A percentile compares a stretch with the other conserved stretches of the same genome.
Evolutionary conservation across 2,113 vertebrate species (phyloP).

Genomic region (Petroica traversi): DNA sequence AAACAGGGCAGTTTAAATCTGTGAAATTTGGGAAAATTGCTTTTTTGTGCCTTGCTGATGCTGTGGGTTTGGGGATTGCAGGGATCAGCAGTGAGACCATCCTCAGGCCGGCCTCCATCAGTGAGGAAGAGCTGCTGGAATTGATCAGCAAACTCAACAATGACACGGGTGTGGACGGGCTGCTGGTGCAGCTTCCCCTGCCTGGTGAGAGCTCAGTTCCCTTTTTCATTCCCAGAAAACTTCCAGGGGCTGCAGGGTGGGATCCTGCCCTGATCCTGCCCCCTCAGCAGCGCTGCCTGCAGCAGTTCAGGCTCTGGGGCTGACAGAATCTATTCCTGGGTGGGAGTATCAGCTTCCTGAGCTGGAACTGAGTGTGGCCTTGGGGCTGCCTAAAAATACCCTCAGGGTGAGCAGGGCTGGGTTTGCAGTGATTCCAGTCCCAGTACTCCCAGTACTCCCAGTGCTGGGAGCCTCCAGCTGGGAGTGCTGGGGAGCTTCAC

Average conservation of each 20-base stretch:
- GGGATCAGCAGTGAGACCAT: constrained; percentile 96
- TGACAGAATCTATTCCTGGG: background rate
- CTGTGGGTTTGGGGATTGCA: background rate
- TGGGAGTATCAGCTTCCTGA: background rate
- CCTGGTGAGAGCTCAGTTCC: constrained; percentile 75
- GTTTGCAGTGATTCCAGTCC: background rate
- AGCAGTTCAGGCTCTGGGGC: background rate
- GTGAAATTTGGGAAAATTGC: rapidly evolving
- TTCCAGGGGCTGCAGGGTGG: background rate
- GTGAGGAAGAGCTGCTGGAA: constrained; percentile 89
- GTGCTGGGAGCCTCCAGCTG: background rate
- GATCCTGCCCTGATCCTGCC: background rate
- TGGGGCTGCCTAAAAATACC: background rate
- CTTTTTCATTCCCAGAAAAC: rapidly evolving
- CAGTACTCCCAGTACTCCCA: background rate
- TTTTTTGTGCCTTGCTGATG: rapidly evolving
- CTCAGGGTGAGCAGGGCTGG: rapidly evolving
- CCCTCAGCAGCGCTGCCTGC: background rate
- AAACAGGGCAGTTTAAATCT: rapidly evolving
- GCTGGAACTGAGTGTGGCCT: background rate
- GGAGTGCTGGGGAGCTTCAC: background rate
- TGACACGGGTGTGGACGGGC: constrained; percentile 85
- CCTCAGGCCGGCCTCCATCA: constrained; percentile 83
- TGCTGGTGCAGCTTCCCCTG: constrained; percentile 93
- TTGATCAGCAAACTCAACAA: constrained; percentile 88